Evolutionary conservation across 2,888 invertebrate genomes (phyloP).

Genomic region (Eilema griseolum): DNA sequence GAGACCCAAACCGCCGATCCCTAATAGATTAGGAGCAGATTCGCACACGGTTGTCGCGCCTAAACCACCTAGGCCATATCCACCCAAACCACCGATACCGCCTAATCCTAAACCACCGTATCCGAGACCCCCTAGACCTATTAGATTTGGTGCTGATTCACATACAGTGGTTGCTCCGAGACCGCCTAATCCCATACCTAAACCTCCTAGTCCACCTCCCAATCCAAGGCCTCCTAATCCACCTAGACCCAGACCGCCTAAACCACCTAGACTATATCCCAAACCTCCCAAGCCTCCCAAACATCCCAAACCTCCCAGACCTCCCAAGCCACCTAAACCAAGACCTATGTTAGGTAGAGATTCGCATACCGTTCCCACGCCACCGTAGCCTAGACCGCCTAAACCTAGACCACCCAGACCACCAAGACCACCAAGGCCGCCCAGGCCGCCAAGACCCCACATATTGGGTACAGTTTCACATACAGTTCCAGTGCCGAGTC

Average conservation of each 20-base stretch:
- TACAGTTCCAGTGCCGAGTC: neutral
- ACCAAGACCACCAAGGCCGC: neutral
- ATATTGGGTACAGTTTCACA: conserved; percentile 5
- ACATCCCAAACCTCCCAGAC: too few species aligned
- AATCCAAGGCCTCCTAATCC: too few species aligned
- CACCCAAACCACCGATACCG: neutral
- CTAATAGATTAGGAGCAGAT: conserved; percentile 44
- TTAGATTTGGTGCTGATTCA: too few species aligned
- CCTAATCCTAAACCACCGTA: neutral
- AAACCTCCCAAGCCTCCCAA: too few species aligned
- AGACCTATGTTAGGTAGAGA: too few species aligned
- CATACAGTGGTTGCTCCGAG: conserved; percentile 55
- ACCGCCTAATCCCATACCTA: neutral
- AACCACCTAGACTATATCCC: neutral
- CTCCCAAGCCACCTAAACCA: neutral
- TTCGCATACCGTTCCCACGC: neutral
- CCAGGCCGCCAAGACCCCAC: neutral
- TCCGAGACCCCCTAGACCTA: too few species aligned
- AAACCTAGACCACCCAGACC: neutral
- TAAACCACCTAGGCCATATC: conserved; percentile 24
- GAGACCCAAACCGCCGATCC: neutral
- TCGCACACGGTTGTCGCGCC: conserved; percentile 61
- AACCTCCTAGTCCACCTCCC: neutral
- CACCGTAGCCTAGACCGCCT: neutral
- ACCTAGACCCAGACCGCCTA: too few species aligned